Percentiles rank a stretch among this genome's conserved stretches.
These are phyloP conservation scores for Protosalanx chinensis DNA, from an alignment of 2,797 vertebrate species.

Conservation along the genomic window DNA sequence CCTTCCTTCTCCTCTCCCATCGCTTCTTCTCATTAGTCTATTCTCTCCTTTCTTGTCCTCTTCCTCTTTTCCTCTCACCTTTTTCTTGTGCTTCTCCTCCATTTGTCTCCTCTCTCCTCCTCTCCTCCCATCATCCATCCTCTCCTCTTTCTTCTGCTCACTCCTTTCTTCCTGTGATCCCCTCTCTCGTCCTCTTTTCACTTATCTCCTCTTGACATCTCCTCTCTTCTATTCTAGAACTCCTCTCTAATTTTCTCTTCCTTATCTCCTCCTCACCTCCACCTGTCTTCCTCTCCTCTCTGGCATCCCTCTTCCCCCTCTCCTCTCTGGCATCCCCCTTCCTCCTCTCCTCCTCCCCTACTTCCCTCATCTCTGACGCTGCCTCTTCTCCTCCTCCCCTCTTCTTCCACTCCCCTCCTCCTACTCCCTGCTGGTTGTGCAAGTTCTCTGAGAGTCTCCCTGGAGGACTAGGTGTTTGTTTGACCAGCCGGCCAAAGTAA, in stretches of 20 bases:
- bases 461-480: slow-evolving; percentile 9
- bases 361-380: slow-evolving; percentile 52
- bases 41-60: not conserved
- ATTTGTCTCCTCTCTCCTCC: not conserved
- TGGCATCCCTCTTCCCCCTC: slow-evolving; percentile 18
- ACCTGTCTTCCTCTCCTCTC: slow-evolving; percentile 20
- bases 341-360: slow-evolving; percentile 2
- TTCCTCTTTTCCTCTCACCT: not conserved
- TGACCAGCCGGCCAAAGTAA: slow-evolving; percentile 36
- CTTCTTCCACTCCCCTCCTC: slow-evolving; percentile 43
- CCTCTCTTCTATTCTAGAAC: not conserved
- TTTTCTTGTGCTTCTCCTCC: not conserved
- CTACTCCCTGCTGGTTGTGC: slow-evolving; percentile 30
- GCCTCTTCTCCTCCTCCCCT: slow-evolving; percentile 24
- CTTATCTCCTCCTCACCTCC: not conserved
- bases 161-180: not conserved
- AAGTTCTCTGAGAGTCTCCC: slow-evolving; percentile 33
- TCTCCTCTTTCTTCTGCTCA: not conserved
- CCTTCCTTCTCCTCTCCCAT: not conserved
- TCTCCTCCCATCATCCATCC: not conserved
- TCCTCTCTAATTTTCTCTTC: not conserved
- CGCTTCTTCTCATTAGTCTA: not conserved
- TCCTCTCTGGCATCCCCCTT: not conserved
- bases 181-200: not conserved
- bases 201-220: not conserved